A percentile compares a stretch with the other conserved stretches of the same genome.
These are phyloP conservation scores for Percopsis transmontana DNA, from an alignment of 2,113 vertebrate genomes.

Conservation along the genomic window DNA sequence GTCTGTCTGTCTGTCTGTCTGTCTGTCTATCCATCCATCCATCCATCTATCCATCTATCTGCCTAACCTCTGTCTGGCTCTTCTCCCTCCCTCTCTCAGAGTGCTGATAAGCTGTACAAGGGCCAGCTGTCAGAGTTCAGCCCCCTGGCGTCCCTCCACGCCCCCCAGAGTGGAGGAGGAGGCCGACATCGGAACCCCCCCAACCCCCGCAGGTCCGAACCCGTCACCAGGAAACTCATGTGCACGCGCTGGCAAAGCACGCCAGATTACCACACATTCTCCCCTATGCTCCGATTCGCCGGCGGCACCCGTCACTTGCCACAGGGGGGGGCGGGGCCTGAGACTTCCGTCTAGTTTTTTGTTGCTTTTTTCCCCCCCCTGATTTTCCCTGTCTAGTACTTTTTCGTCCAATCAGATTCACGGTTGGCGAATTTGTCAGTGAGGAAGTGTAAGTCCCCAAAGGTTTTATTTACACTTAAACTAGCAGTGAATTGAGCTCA, in stretches of 20 bases:
- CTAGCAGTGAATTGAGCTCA: no score
- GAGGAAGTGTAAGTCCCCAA: no score
- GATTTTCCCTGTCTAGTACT: neutral
- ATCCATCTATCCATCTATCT: neutral
- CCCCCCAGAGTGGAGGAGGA: conserved; percentile 50
- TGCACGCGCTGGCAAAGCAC: conserved; percentile 77
- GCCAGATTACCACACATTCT: conserved; percentile 80
- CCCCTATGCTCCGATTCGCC: conserved; percentile 77
- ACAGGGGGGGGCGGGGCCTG: conserved; percentile 73
- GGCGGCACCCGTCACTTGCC: conserved; percentile 63
- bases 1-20: neutral
- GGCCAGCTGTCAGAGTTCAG: conserved; percentile 83
- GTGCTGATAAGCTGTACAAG: conserved; percentile 75
- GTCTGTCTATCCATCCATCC: neutral
- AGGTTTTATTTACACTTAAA: no score
- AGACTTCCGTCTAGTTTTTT: conserved; percentile 81
- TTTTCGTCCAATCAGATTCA: conserved; percentile 4
- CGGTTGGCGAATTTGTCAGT: no score
- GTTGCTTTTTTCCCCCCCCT: neutral
- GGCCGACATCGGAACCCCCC: conserved; percentile 69
- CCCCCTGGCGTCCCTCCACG: conserved; percentile 81
- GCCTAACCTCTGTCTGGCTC: neutral
- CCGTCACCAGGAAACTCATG: conserved; percentile 80
- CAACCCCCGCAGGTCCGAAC: conserved; percentile 78
- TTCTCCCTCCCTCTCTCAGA: conserved; percentile 71